These are phyloP conservation scores for Sinonovacula constricta DNA, from an alignment of 1,140 invertebrate genomes.

Conservation along the genomic window DNA sequence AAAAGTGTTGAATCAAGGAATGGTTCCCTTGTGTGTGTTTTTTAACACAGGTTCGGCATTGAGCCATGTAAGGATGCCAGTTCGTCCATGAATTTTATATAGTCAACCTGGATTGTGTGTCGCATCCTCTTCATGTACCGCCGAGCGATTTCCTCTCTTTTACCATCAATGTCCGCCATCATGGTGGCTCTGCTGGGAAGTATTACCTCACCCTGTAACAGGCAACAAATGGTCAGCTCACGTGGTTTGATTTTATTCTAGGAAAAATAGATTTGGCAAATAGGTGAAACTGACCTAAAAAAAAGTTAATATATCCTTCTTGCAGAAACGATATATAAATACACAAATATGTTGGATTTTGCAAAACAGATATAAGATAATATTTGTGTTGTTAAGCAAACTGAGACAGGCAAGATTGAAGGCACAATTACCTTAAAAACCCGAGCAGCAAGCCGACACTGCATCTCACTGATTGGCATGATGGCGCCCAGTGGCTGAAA, in stretches of 20 bases:
- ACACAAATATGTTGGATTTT: too few species aligned
- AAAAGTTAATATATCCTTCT: too few species aligned
- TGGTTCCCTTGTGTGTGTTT: too few species aligned
- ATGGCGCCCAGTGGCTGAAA: slow-evolving; percentile 81
- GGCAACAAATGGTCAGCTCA: too few species aligned
- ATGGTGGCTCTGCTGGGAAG: slow-evolving; percentile 49
- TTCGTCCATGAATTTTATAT: slow-evolving; percentile 78
- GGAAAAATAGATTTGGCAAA: too few species aligned
- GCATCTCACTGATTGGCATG: slow-evolving; percentile 77
- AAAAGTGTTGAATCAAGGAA: too few species aligned
- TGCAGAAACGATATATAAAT: too few species aligned
- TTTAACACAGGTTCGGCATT: slow-evolving; percentile 72
- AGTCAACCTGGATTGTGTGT: slow-evolving; percentile 75
- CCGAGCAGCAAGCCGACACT: slow-evolving; percentile 60
- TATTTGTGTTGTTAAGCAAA: too few species aligned
- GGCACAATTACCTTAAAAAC: slow-evolving; percentile 65
- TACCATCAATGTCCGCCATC: slow-evolving; percentile 53
- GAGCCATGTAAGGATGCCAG: slow-evolving; percentile 75
- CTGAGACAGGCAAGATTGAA: too few species aligned
- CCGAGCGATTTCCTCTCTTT: slow-evolving; percentile 41
- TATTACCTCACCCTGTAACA: slow-evolving; percentile 28
- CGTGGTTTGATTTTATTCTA: too few species aligned
- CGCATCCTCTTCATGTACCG: slow-evolving; percentile 46
- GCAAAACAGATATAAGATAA: too few species aligned
- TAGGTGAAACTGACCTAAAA: too few species aligned